Evolutionary conservation across 2,113 vertebrate species (phyloP).

Genomic region (Aspidoscelis tigris): DNA sequence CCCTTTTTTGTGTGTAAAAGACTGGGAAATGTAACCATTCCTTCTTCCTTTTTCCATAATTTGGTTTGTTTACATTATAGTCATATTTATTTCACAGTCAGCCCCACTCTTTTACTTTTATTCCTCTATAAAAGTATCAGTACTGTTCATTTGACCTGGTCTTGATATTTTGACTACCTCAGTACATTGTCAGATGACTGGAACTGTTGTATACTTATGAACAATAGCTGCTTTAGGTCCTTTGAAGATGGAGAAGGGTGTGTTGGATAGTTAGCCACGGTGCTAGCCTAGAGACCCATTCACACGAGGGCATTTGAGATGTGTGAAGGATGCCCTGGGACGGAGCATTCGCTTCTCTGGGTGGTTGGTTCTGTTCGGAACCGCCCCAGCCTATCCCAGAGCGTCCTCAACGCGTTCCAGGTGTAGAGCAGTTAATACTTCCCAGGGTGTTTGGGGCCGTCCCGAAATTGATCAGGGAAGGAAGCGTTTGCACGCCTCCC

Average conservation of each 20-base stretch:
- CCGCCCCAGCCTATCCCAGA: too few species aligned
- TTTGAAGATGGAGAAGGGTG: background rate
- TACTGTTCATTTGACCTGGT: background rate
- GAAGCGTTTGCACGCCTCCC: too few species aligned
- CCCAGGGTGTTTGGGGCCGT: too few species aligned
- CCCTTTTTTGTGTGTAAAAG: background rate
- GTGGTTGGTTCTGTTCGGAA: too few species aligned
- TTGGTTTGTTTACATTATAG: background rate
- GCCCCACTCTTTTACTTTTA: background rate
- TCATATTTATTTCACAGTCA: background rate
- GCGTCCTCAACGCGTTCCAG: too few species aligned
- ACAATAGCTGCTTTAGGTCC: background rate
- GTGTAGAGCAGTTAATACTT: too few species aligned
- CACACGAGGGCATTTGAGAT: too few species aligned
- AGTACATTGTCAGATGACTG: background rate
- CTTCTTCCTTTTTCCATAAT: background rate
- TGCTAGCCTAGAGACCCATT: background rate
- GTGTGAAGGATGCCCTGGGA: too few species aligned
- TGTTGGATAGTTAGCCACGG: background rate
- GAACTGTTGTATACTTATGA: background rate
- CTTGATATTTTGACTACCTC: constrained; percentile 1
- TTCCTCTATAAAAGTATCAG: background rate
- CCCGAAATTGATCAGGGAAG: too few species aligned
- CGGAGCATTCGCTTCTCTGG: too few species aligned
- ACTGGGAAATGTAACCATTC: background rate